Evolutionary conservation across 53 echinoderm and acorn worm genomes (phyloP), one percentile per base, ranked within the genome.

Genomic region (Crossaster papposus): DNA sequence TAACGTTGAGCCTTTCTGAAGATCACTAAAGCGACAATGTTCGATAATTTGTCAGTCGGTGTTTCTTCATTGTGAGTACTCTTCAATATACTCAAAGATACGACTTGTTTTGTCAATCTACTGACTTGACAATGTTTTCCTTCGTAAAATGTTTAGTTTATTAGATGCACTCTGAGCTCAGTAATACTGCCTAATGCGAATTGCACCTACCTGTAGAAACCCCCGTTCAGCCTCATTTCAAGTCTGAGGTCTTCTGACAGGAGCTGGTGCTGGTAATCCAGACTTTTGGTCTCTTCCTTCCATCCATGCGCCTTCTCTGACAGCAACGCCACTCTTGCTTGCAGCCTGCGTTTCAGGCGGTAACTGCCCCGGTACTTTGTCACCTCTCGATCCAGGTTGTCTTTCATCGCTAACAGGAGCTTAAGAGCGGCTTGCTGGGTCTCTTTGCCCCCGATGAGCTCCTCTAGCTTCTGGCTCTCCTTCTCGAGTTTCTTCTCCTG

Each of bases 241-340:
- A 94, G 88, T 30, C 91, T 81, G 72, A 96, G 64, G 78, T 96
- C 94, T 37, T 91, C 90, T 29, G 83, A 64, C 38, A 91, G 90
- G 14, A 94, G 54, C 24, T 87, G 65, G 36, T 93, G 92, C 44
- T 90, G 91, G 64, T 95, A 91, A 28, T 95, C 90, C 54, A 91
- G 72, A 18, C 85, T 63, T 55, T 70, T 86, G 22, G 91, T 80
- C 54, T 91, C 87, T 29, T 95, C 91, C 44, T 93, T 78, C 82
- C 94, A 63, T 63, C 93, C 90, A 20, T 65, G 37, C 31, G 91
- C 65, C 68, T 92, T 93, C 9, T 91, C 64, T 3, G 89, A 92
- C 72, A 94, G 64, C 13, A 54, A 29, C 22, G 79, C 81, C 76
- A 96, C 73, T 35, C 91, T 84, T 29, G 85, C 90, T 51, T 74